Percentiles rank a stretch among this genome's conserved stretches.
These are phyloP conservation scores for Rhinolophus ferrumequinum DNA, from an alignment of 2,113 vertebrate species.

Conservation along the genomic window DNA sequence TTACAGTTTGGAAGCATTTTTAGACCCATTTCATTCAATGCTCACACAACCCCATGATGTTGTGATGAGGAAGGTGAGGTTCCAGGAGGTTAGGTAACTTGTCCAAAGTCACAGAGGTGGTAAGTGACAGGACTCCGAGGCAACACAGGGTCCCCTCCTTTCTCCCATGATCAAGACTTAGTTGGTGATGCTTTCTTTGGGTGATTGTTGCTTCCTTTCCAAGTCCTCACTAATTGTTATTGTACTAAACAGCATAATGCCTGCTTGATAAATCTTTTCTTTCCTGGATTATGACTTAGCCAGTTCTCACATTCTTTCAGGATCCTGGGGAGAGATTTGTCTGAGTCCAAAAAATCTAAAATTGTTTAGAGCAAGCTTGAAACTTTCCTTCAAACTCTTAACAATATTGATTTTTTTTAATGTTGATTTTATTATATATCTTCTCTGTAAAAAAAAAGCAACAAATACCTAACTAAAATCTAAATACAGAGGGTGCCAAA, in stretches of 20 bases:
- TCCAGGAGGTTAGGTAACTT: not conserved
- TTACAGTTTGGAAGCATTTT: not conserved
- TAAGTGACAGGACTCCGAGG: not conserved
- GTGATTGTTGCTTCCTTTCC: not conserved
- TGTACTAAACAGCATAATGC: not conserved
- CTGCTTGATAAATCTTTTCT: not conserved
- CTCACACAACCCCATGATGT: not conserved
- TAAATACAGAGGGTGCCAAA: not conserved
- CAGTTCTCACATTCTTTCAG: not conserved
- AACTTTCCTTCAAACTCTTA: not conserved
- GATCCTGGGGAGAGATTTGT: not conserved
- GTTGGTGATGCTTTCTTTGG: not conserved
- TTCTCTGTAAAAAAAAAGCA: not conserved
- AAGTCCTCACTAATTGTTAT: not conserved
- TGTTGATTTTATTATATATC: not conserved
- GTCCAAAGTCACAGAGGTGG: not conserved
- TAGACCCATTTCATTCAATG: not conserved
- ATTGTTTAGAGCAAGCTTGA: not conserved
- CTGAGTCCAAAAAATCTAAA: not conserved
- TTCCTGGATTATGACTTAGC: not conserved
- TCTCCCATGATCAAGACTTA: not conserved
- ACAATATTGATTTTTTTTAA: not conserved
- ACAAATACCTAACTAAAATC: not conserved
- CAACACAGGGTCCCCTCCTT: not conserved
- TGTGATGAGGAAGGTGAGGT: not conserved